A percentile compares a stretch with the other conserved stretches of the same genome.
phyloP scores from a whole-genome alignment of 2,797 vertebrate genomes.

The Gambelia wislizenii region DNA sequence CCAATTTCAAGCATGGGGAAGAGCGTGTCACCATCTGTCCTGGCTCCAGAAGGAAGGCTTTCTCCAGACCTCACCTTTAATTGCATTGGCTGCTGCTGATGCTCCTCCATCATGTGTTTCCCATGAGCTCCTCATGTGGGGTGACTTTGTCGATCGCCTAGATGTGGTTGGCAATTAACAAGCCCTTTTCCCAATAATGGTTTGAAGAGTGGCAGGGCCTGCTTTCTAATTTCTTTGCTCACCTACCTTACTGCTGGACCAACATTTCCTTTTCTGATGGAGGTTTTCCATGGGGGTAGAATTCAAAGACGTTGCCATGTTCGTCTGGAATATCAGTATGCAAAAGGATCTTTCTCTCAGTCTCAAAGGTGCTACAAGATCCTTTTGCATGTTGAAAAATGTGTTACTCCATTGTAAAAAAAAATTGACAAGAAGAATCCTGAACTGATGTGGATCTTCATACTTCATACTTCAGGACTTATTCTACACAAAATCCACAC shows the following conservation, averaged over 20 bases:
- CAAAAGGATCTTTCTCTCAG: no score
- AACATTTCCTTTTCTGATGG: conserved; percentile 40
- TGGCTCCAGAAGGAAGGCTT: conserved; percentile 42
- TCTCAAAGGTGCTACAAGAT: no score
- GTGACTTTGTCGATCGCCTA: conserved; percentile 56
- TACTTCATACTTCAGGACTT: no score
- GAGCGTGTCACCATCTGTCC: conserved; percentile 9
- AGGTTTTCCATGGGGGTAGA: background rate
- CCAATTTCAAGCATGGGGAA: conserved; percentile 9
- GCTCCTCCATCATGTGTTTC: conserved; percentile 29
- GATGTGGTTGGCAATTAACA: conserved; percentile 55
- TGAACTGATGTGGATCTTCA: no score
- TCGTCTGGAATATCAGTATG: no score
- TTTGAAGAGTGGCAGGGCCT: background rate
- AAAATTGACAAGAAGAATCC: no score
- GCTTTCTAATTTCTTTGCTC: conserved; percentile 32
- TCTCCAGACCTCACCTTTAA: conserved; percentile 41
- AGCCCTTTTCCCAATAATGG: conserved; percentile 13
- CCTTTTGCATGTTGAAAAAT: no score
- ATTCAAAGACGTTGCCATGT: no score
- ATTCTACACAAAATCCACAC: no score
- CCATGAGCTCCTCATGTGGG: conserved; percentile 49
- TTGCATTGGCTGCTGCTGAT: background rate
- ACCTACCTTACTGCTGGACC: conserved; percentile 22
- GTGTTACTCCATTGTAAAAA: no score